These are phyloP conservation scores for Ganaspis brasiliensis DNA, from an alignment of 2,888 invertebrate genomes.

Conservation along the genomic window DNA sequence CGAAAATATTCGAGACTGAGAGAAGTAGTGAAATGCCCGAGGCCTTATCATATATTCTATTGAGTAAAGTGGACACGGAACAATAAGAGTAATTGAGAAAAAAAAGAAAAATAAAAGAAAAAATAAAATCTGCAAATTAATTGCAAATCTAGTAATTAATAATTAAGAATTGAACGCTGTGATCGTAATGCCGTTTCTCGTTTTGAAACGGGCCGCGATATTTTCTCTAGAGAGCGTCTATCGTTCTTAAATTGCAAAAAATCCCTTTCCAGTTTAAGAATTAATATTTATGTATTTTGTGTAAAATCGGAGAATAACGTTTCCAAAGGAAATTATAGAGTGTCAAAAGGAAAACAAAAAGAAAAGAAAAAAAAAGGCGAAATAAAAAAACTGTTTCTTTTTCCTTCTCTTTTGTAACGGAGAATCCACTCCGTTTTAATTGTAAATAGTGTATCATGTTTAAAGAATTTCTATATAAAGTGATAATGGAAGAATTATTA, in stretches of 20 bases:
- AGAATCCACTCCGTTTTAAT: conserved; percentile 71
- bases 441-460: conserved; percentile 78
- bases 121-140: conserved; percentile 52
- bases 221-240: conserved; percentile 57
- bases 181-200: conserved; percentile 68
- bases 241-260: conserved; percentile 7
- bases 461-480: conserved; percentile 73
- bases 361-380: conserved; percentile 31
- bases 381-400: conserved; percentile 55
- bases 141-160: conserved; percentile 56
- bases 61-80: conserved; percentile 70
- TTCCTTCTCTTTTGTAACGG: conserved; percentile 60
- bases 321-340: conserved; percentile 16
- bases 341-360: too few species aligned
- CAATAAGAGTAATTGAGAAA: conserved; percentile 64
- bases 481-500: conserved; percentile 70
- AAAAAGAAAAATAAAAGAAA: conserved; percentile 26
- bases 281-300: conserved; percentile 29
- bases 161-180: conserved; percentile 65
- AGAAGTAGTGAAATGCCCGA: conserved; percentile 76
- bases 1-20: conserved; percentile 71
- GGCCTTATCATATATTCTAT: conserved; percentile 77
- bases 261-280: conserved; percentile 7
- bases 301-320: conserved; percentile 1
- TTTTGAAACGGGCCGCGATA: conserved; percentile 59